Base-by-base conservation (phyloP, 2,797 vertebrate species). In the Acanthornis magna region DNA sequence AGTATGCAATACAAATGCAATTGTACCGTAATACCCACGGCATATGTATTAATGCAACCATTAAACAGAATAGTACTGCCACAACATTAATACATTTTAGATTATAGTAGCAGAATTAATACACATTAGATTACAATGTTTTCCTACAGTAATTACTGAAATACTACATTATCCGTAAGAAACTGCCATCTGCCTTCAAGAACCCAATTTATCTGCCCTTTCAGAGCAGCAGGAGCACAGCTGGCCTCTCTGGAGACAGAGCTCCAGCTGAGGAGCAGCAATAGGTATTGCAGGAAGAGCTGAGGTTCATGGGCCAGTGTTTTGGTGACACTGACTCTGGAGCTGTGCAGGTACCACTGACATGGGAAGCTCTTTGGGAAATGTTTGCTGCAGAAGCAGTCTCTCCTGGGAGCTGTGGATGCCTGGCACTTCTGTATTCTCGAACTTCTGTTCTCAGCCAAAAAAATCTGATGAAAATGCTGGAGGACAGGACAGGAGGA, bases 91-190 rank as follows among this genome's bases (percentile, higher is more conserved):
- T 78, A 85, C 54, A 75, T 66, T 94, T 89, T 90, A 89, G 76
- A 94, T 87, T 85, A 84, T 45, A 93, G 74, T 63, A 96, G 93
- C 65, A 94, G 85, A 97, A 96, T 85, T 81, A 95, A 97, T 88
- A 95, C 58, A 93, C 71, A 79, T 96, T 96, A 94, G 55, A 54
- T 91, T 85, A 78, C 83, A 94, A 88, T 85, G 86, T 95, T 94
- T 96, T 95, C 95, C 88, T 91, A 91, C 43, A 94, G 83, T 94
- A 97, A 97, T 96, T 95, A 91, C 85, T 79, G 82, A 71, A 97
- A 88, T 95, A 91, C 90, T 94, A 62, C 65, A 73, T 93, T 96
- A 94, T 88, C 93, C 51, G 42, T 93, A 95, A 93, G 88, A 96
- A 97, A 93, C 72, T 95, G 91, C 88, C 89, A 93, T 58, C 53